Base-by-base conservation (phyloP, 2,888 invertebrate species). In the Xestia sexstrigata region DNA sequence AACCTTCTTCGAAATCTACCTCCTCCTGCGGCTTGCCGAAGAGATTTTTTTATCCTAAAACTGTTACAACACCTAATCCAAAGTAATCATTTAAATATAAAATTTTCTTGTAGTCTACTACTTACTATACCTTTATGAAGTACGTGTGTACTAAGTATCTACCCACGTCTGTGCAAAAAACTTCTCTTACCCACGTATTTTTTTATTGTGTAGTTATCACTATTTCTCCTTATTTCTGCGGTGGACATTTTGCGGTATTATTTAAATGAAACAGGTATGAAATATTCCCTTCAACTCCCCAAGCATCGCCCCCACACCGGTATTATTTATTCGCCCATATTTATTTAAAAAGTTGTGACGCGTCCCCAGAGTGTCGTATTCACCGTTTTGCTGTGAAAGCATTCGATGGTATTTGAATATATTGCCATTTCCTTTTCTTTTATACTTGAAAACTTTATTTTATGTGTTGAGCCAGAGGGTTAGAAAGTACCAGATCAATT, bases 341-440 rank as follows among this genome's bases (percentile, higher is more conserved):
- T 93, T 92, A 91, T 93, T 91, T 91, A 87, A 89, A 93, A 91
- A 93, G 92, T 93, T 92, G 91, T 90, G 89, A 90, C 90, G 88
- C 67, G 79, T 92, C 94, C 92, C 93, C 23, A 15, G 90, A 90
- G 94, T 85, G 90, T 90, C 91, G 89, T 92, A 89, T 88, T 88
- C 91, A 89, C 88, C 85, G 82, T 83, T 92, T 92, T 90, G 82
- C 87, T 87, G 89, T 90, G 89, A 92, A 90, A 92, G 90, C 89
- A 83, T 88, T 87, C 88, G 91, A 91, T 91, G 88, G 83, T 86
- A 90, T 89, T 88, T 85, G 87, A 88, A 91, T 89, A 86, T 89
- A 90, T 90, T 79, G 84, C 87, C 74, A 81, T 85, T 88, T 85
- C 78, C 83, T 82, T 88, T 89, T 89, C 86, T 86, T 87, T 85